Percentiles rank a stretch among this genome's conserved stretches.
Conservation (phyloP, 2,888 invertebrate species). For the Athripsodes cinereus region DNA sequence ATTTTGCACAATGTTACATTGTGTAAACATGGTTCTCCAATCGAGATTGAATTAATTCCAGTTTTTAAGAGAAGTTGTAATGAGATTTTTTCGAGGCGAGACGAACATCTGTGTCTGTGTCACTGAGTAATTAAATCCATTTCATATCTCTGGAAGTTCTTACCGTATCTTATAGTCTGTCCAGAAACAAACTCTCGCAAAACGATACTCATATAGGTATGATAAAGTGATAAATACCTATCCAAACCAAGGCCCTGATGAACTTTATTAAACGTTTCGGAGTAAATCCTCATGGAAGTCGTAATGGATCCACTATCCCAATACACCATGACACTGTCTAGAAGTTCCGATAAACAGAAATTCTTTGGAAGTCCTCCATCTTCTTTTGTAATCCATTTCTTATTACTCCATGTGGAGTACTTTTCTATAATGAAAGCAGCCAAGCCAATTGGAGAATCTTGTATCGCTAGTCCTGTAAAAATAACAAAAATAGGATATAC, state of each 20-base stretch:
- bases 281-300: slow-evolving; percentile 63
- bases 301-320: slow-evolving; percentile 68
- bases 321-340: slow-evolving; percentile 78
- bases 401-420: slow-evolving; percentile 61
- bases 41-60: too few relatives aligned
- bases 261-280: slow-evolving; percentile 9
- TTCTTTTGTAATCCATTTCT: slow-evolving; percentile 38
- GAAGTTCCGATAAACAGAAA: slow-evolving; percentile 54
- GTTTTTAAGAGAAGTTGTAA: too few relatives aligned
- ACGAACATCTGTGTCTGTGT: too few relatives aligned
- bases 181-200: too few relatives aligned
- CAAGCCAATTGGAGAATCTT: slow-evolving; percentile 62
- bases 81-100: too few relatives aligned
- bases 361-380: slow-evolving; percentile 58
- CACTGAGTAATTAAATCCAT: too few relatives aligned
- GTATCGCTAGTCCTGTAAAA: slow-evolving; percentile 51
- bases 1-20: too few relatives aligned
- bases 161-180: too few relatives aligned
- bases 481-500: too few relatives aligned
- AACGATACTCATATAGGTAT: too few relatives aligned
- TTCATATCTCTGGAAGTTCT: too few relatives aligned
- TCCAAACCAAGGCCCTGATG: slow-evolving; percentile 32
- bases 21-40: neutral
- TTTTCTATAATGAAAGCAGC: slow-evolving; percentile 71
- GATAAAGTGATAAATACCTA: too few relatives aligned